These are phyloP conservation scores for Eleutherodactylus coqui DNA, from an alignment of 2,797 vertebrate species.

Conservation along the genomic window DNA sequence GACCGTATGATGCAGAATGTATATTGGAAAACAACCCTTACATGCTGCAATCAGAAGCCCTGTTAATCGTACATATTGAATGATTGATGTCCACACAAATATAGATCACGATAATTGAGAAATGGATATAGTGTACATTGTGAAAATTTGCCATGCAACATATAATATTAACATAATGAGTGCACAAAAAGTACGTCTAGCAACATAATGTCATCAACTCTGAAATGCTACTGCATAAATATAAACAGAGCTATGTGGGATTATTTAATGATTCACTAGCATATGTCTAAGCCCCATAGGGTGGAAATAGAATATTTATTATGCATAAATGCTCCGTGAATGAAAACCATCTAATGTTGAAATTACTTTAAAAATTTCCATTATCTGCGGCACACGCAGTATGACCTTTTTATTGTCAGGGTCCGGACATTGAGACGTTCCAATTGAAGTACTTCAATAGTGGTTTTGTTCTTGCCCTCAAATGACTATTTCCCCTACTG, in stretches of 20 bases:
- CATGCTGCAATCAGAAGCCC: too few relatives aligned
- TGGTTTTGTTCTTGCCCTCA: constrained; percentile 24
- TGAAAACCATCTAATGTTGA: constrained; percentile 42
- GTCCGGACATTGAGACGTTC: constrained; percentile 10
- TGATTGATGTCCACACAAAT: too few relatives aligned
- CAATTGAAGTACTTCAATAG: constrained; percentile 30
- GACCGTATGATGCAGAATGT: too few relatives aligned
- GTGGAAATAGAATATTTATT: constrained; percentile 31
- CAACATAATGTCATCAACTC: background rate
- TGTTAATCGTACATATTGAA: too few relatives aligned
- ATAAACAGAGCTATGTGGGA: background rate
- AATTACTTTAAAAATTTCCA: constrained; percentile 45
- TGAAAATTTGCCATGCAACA: background rate
- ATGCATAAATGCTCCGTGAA: constrained; percentile 29
- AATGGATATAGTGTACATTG: background rate
- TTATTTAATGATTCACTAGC: constrained; percentile 11
- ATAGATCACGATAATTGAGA: too few relatives aligned
- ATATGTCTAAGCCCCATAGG: background rate
- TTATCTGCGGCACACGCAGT: constrained; percentile 13
- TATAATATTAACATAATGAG: background rate
- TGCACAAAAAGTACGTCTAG: background rate
- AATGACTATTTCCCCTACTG: constrained; percentile 49
- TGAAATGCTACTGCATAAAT: background rate
- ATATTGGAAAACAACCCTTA: too few relatives aligned
- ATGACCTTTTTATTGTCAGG: constrained; percentile 45